These are phyloP conservation scores for Vulpes ferrilata DNA, from an alignment of 2,113 vertebrate species.

Conservation along the genomic window DNA sequence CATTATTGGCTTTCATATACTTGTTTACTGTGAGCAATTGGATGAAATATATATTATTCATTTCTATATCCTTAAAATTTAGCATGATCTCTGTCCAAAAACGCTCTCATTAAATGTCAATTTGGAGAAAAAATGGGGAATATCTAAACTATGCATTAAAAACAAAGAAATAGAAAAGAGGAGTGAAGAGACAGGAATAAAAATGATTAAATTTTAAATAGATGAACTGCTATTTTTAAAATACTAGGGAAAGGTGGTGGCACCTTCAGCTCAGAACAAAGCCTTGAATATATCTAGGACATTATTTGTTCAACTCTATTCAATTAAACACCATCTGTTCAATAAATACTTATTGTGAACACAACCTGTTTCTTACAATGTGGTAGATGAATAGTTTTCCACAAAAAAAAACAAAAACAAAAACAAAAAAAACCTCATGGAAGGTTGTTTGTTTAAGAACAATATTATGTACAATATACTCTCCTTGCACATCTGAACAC, in stretches of 20 bases:
- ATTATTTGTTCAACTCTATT: background rate
- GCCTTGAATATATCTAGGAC: background rate
- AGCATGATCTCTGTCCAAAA: background rate
- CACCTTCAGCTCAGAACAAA: conserved; percentile 3
- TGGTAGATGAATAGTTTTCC: background rate
- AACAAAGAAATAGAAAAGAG: background rate
- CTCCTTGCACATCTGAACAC: background rate
- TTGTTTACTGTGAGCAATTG: background rate
- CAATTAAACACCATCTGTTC: conserved; percentile 20
- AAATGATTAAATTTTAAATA: conserved; percentile 10
- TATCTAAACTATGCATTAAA: background rate
- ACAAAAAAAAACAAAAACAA: background rate
- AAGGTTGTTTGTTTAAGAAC: background rate
- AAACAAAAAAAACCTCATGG: background rate
- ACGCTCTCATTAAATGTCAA: background rate
- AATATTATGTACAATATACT: background rate
- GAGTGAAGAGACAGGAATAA: background rate
- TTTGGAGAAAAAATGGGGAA: background rate
- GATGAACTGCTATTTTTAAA: background rate
- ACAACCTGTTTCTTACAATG: background rate
- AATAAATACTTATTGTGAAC: background rate
- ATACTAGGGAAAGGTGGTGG: background rate
- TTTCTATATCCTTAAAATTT: background rate
- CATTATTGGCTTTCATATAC: background rate
- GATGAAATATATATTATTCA: background rate